Conservation (phyloP, 1,140 invertebrate species). For the Octopus sinensis region DNA sequence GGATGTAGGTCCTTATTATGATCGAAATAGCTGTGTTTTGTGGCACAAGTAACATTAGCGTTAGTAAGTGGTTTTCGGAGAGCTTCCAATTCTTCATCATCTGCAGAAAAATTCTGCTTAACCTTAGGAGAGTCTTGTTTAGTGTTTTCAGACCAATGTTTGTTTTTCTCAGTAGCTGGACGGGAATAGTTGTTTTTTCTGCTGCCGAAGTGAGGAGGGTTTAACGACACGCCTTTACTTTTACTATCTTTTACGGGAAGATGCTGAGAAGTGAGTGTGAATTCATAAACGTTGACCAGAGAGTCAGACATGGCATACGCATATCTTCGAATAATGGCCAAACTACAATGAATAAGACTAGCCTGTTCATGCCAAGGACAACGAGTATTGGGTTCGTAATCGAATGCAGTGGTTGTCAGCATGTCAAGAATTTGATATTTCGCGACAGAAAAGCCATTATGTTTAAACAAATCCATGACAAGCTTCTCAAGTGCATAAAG, state of each 20-base stretch:
- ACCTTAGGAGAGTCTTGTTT: too few relatives aligned
- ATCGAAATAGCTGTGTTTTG: too few relatives aligned
- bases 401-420: slow-evolving; percentile 30
- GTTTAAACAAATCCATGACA: slow-evolving; percentile 30
- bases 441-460: slow-evolving; percentile 22
- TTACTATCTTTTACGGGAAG: slow-evolving; percentile 20
- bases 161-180: too few relatives aligned
- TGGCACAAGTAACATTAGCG: too few relatives aligned
- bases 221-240: not conserved
- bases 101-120: too few relatives aligned
- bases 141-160: too few relatives aligned
- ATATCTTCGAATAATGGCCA: slow-evolving; percentile 33
- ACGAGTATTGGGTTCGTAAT: slow-evolving; percentile 32
- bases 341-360: slow-evolving; percentile 31
- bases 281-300: slow-evolving; percentile 25
- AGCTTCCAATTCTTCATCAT: too few relatives aligned
- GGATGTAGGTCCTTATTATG: too few relatives aligned
- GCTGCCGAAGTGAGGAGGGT: not conserved
- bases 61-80: too few relatives aligned
- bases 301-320: slow-evolving; percentile 35
- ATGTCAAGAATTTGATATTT: slow-evolving; percentile 23
- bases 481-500: slow-evolving; percentile 31
- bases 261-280: slow-evolving; percentile 31
- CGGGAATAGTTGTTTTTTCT: not conserved
- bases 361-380: slow-evolving; percentile 38